Conservation (phyloP, 2,113 vertebrate genomes). For the Lutjanus erythropterus region DNA sequence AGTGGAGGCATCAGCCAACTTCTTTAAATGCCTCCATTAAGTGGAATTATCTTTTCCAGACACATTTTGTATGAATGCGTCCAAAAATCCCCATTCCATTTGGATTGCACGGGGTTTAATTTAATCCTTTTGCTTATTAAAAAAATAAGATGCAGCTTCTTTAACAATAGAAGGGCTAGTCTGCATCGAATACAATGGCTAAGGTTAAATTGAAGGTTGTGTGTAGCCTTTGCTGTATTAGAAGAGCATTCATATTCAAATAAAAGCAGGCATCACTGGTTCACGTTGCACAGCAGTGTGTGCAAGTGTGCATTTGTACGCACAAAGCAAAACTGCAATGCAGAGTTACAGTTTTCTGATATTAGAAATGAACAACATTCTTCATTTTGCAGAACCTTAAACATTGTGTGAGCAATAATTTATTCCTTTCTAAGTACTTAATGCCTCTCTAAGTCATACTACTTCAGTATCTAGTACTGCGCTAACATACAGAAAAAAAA, state of each 20-base stretch:
- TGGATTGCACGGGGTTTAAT: conserved; percentile 84
- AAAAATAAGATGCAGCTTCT: conserved; percentile 84
- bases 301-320: conserved; percentile 52
- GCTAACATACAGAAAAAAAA: not conserved
- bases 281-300: conserved; percentile 53
- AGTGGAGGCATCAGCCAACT: conserved; percentile 76
- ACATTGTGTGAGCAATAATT: conserved; percentile 18
- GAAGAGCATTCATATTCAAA: conserved; percentile 82
- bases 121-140: conserved; percentile 85
- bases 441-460: not conserved
- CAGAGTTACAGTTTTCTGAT: conserved; percentile 42
- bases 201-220: conserved; percentile 87
- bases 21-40: conserved; percentile 85
- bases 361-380: conserved; percentile 29
- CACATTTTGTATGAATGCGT: conserved; percentile 85
- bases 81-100: conserved; percentile 85
- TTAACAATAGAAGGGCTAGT: conserved; percentile 83
- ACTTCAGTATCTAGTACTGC: not conserved
- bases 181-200: conserved; percentile 82
- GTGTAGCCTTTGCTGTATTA: conserved; percentile 81
- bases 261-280: conserved; percentile 64
- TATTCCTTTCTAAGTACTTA: conserved; percentile 2
- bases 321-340: conserved; percentile 54
- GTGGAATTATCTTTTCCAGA: conserved; percentile 87
- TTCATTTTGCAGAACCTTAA: conserved; percentile 30